phyloP scores from a whole-genome alignment of 2,888 invertebrate species.

The Eupithecia tripunctaria region DNA sequence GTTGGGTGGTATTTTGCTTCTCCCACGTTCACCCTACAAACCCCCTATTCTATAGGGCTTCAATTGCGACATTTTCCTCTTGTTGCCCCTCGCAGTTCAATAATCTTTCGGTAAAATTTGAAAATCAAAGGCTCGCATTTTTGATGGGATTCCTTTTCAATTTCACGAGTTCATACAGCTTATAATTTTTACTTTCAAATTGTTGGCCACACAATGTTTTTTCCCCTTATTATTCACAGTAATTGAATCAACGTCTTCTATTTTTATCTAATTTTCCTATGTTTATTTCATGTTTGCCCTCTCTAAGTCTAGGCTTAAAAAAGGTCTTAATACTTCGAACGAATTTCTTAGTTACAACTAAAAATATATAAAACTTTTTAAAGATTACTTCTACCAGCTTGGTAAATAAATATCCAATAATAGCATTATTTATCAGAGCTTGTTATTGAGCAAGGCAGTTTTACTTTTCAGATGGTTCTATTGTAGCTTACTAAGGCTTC shows the following conservation, averaged over 20 bases:
- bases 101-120: slow-evolving; percentile 67
- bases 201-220: neutral
- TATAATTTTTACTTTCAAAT: neutral
- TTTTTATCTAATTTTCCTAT: neutral
- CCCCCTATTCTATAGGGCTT: slow-evolving; percentile 52
- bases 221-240: neutral
- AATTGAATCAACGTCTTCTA: neutral
- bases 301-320: neutral
- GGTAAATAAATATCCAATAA: slow-evolving; percentile 29
- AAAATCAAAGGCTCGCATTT: slow-evolving; percentile 60
- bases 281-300: neutral
- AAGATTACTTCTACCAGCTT: slow-evolving; percentile 2
- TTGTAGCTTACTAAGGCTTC: neutral
- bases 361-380: neutral
- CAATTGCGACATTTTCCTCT: slow-evolving; percentile 78
- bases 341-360: neutral
- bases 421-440: slow-evolving; percentile 36
- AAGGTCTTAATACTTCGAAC: neutral
- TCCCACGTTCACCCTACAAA: slow-evolving; percentile 31
- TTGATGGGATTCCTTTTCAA: slow-evolving; percentile 35
- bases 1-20: slow-evolving; percentile 49
- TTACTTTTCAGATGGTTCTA: slow-evolving; percentile 26
- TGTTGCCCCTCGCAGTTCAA: slow-evolving; percentile 67
- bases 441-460: slow-evolving; percentile 39
- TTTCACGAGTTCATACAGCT: neutral